These are phyloP conservation scores for Heliconius cydno DNA, from an alignment of 2,888 invertebrate genomes.

Conservation along the genomic window DNA sequence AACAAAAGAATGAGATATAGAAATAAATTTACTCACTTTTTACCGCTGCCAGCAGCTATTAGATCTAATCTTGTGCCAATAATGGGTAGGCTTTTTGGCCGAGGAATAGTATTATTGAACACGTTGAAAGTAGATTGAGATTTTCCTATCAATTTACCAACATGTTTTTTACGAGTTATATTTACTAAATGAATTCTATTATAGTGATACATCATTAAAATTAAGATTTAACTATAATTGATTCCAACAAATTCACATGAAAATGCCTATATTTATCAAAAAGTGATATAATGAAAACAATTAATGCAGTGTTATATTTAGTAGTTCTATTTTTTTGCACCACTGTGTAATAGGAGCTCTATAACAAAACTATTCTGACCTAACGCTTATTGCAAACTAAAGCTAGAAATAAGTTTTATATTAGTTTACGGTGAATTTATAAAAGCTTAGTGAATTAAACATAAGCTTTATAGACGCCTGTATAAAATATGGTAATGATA, in stretches of 20 bases:
- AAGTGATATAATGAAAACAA: neutral
- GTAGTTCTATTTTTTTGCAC: neutral
- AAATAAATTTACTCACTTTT: constrained; percentile 59
- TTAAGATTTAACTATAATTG: neutral
- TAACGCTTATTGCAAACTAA: constrained; percentile 53
- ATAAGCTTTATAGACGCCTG: constrained; percentile 30
- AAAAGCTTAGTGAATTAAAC: constrained; percentile 57
- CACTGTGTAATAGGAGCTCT: constrained; percentile 8
- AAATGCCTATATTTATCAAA: neutral
- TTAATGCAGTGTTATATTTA: neutral
- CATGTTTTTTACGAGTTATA: constrained; percentile 10
- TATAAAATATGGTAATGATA: constrained; percentile 37
- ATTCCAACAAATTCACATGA: neutral
- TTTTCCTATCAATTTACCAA: constrained; percentile 28
- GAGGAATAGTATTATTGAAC: constrained; percentile 74
- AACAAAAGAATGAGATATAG: neutral
- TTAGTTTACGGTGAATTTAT: constrained; percentile 1
- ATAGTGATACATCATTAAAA: constrained; percentile 7
- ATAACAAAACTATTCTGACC: constrained; percentile 35
- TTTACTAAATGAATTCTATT: constrained; percentile 5
- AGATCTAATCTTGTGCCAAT: constrained; percentile 82
- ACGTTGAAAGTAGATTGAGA: constrained; percentile 31
- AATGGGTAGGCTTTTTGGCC: constrained; percentile 77
- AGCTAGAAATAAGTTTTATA: constrained; percentile 43
- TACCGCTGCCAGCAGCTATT: constrained; percentile 65